Percentiles rank a stretch among this genome's conserved stretches.
Evolutionary conservation across 2,888 invertebrate species (phyloP).

Genomic region (Parochlus steinenii): DNA sequence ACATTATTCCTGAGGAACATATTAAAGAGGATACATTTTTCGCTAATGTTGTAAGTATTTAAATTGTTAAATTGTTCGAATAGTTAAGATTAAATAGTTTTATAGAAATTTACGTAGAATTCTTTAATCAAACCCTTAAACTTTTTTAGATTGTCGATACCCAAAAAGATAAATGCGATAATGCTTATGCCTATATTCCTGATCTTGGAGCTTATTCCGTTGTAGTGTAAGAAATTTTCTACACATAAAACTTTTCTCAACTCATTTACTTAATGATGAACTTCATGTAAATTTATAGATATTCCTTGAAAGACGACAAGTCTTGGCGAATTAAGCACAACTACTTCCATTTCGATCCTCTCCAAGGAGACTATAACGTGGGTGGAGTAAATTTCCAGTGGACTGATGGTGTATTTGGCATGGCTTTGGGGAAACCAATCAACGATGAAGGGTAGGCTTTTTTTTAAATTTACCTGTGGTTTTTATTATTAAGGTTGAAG

Average conservation of each 20-base stretch:
- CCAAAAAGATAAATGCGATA: constrained; percentile 47
- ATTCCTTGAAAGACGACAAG: constrained; percentile 50
- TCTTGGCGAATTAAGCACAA: constrained; percentile 69
- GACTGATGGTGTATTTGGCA: constrained; percentile 67
- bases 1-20: constrained; percentile 46
- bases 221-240: constrained; percentile 56
- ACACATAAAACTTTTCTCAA: too few relatives aligned
- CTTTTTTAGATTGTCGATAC: constrained; percentile 50
- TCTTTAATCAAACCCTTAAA: too few relatives aligned
- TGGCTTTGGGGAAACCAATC: constrained; percentile 44
- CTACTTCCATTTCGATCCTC: constrained; percentile 69
- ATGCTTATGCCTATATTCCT: constrained; percentile 61
- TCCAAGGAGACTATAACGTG: constrained; percentile 57
- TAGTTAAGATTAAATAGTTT: constrained; percentile 4
- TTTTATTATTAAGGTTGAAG: neutral
- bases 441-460: constrained; percentile 36
- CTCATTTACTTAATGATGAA: too few relatives aligned
- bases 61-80: neutral
- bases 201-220: constrained; percentile 60
- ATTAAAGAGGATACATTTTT: constrained; percentile 61
- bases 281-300: too few relatives aligned
- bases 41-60: constrained; percentile 52
- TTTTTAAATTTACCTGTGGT: neutral
- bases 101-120: constrained; percentile 6
- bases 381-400: constrained; percentile 70